Base-by-base conservation (phyloP, 2,888 invertebrate species). In the Drosophila robusta region DNA sequence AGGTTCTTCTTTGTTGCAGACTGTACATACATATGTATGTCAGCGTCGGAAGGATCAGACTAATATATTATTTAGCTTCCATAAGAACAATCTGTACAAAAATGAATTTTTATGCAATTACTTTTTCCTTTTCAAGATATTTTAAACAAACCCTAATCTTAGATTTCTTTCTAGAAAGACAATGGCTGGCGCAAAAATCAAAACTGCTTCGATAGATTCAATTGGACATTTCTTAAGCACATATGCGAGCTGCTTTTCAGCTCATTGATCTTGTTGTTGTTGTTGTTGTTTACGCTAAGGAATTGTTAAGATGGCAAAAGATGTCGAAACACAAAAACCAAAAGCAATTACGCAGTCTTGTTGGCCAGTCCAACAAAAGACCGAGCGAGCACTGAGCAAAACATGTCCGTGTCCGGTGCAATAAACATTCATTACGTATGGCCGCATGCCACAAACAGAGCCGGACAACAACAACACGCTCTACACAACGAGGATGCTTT, bases 351-450 rank as follows among this genome's bases (percentile, higher is more conserved):
- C 86, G 75, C 75, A 66, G 70, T 58, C 82, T 75, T 85, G 75
- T 85, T 78, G 75, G 60, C 51, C 67, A 67, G 80, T 39, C 83
- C 65, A 84, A 75, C 81, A 80, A 78, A 68, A 70, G 78, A 73
- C 47, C 34, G 50, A 50, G 44, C 50, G 50, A 52, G 56, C 58
- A 70, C 58, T 62, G 66, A 72, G 79, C 74, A 86, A 76, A 85
- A 87, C 84, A 89, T 89, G 87, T 87, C 75, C 87, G 87, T 87
- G 89, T 89, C 80, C 87, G 69, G 67, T 80, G 87, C 84, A 85
- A 85, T 85, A 85, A 85, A 85, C 85, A 85, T 85, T 85, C 89
- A 85, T 85, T 85, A 85, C 89, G 85, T 71, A 80, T 80, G 81
- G 78, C 64, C 83, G 72, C 75, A 80, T 85, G 89, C 84, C 85